Conservation (phyloP, 2,888 invertebrate species). For the Graphium colonna region DNA sequence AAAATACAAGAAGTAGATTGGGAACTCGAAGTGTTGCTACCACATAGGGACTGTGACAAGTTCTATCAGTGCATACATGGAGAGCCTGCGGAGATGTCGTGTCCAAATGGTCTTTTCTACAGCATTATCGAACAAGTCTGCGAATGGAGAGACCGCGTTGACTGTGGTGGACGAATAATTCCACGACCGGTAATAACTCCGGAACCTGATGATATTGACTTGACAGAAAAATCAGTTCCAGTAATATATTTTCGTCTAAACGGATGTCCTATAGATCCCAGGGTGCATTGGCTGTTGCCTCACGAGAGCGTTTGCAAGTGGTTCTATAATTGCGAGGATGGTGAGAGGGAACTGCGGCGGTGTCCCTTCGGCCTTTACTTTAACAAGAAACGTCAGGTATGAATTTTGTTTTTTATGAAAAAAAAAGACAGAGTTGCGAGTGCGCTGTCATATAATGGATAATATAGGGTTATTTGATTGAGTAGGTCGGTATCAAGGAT, state of each 20-base stretch:
- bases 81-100: slow-evolving; percentile 70
- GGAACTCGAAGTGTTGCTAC: slow-evolving; percentile 6
- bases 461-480: no score
- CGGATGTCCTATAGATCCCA: slow-evolving; percentile 57
- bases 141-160: slow-evolving; percentile 77
- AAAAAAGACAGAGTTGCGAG: no score
- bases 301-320: slow-evolving; percentile 59
- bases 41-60: no score
- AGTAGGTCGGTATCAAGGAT: no score
- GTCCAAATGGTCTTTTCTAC: slow-evolving; percentile 74
- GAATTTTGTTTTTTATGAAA: no score
- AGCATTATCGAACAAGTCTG: no score
- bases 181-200: neutral
- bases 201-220: neutral
- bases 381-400: slow-evolving; percentile 54
- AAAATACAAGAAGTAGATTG: slow-evolving; percentile 13
- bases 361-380: slow-evolving; percentile 50
- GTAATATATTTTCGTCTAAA: slow-evolving; percentile 8
- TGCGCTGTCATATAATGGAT: no score
- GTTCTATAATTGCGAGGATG: slow-evolving; percentile 66
- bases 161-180: slow-evolving; percentile 53
- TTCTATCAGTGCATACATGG: slow-evolving; percentile 81
- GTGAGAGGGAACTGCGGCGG: slow-evolving; percentile 39
- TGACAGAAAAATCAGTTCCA: slow-evolving; percentile 3
- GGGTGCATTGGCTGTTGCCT: no score